Evolutionary conservation across 2,113 vertebrate species (phyloP).

Genomic region (Plectropomus leopardus): DNA sequence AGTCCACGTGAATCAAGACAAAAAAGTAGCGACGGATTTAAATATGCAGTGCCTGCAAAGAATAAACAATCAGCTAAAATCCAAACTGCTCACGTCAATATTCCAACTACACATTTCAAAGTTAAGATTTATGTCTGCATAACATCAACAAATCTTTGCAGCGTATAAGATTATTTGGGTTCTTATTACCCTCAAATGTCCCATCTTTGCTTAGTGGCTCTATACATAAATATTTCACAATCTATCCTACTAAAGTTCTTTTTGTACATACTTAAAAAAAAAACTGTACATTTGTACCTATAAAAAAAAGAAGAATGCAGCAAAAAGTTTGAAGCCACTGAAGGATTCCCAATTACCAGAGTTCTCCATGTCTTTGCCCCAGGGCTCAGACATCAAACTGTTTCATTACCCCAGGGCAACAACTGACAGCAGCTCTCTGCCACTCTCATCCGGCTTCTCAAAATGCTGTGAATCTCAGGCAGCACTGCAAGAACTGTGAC

Average conservation of each 20-base stretch:
- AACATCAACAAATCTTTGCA: neutral
- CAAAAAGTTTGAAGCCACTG: conserved; percentile 14
- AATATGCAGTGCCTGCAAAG: too few relatives aligned
- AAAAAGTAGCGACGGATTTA: neutral
- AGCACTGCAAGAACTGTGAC: neutral
- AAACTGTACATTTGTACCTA: neutral
- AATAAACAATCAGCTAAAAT: neutral
- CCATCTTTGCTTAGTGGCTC: neutral
- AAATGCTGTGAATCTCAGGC: neutral
- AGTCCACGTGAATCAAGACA: too few relatives aligned
- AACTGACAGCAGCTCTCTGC: conserved; percentile 51
- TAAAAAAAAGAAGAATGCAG: neutral
- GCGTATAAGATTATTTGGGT: neutral
- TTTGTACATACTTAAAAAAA: neutral
- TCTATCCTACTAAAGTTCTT: neutral
- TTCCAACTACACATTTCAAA: neutral
- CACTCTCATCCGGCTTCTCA: conserved; percentile 14
- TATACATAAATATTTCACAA: neutral
- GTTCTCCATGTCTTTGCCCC: conserved; percentile 44
- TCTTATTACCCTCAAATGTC: neutral
- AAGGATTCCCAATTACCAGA: conserved; percentile 62
- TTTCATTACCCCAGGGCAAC: conserved; percentile 44
- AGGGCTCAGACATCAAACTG: conserved; percentile 41
- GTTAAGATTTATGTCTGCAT: neutral
- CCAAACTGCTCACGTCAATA: too few relatives aligned